phyloP scores from a whole-genome alignment of 2,797 vertebrate genomes.

The Hoplostethus atlanticus region DNA sequence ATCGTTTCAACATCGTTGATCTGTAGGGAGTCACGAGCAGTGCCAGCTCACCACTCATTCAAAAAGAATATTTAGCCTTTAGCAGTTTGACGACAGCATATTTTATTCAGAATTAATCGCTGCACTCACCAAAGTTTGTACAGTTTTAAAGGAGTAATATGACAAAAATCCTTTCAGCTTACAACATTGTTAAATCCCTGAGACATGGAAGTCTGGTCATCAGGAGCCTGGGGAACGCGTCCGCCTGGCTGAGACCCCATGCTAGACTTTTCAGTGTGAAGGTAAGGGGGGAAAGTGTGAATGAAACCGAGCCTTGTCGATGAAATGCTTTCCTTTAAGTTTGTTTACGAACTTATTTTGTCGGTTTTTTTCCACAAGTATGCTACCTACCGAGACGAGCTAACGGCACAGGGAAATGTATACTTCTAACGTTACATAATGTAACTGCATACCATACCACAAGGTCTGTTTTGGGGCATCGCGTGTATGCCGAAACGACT shows the following conservation, averaged over 20 bases:
- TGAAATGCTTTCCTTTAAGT: not conserved
- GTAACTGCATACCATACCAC: too few relatives aligned
- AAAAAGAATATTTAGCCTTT: not conserved
- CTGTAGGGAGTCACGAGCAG: constrained; percentile 21
- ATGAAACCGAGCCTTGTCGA: not conserved
- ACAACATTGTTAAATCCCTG: constrained; percentile 84
- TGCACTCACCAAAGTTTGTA: not conserved
- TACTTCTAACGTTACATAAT: too few relatives aligned
- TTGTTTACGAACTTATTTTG: not conserved
- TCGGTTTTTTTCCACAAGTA: not conserved
- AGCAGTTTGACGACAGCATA: not conserved
- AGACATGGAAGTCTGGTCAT: constrained; percentile 79
- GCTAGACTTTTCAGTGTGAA: constrained; percentile 85
- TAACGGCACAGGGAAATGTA: not conserved
- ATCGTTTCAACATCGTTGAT: not conserved
- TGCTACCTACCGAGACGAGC: not conserved
- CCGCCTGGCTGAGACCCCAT: constrained; percentile 74
- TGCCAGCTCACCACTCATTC: not conserved
- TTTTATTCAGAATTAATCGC: not conserved
- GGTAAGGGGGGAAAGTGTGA: constrained; percentile 81
- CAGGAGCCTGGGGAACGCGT: constrained; percentile 54
- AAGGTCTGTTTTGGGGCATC: not conserved
- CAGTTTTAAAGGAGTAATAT: constrained; percentile 74
- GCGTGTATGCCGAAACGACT: too few relatives aligned
- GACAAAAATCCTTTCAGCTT: constrained; percentile 90